Evolutionary conservation across 2,888 invertebrate genomes (phyloP).

Genomic region (Aelia acuminata): DNA sequence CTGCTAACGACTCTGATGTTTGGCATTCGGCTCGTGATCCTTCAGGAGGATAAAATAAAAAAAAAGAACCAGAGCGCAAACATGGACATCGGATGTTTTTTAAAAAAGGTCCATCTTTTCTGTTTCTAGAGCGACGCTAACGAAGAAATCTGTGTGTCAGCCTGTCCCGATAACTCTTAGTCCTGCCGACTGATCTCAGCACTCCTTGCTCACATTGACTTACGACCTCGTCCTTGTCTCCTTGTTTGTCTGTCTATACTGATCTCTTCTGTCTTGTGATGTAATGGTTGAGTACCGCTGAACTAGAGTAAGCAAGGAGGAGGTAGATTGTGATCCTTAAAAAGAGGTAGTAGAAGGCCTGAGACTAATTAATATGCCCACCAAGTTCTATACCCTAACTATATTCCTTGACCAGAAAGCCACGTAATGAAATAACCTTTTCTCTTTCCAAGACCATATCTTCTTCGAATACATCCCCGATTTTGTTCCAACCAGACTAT

Average conservation of each 20-base stretch:
- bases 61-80: neutral
- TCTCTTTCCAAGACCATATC: too few relatives aligned
- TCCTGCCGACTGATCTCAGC: neutral
- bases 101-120: slow-evolving; percentile 2
- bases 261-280: slow-evolving; percentile 2
- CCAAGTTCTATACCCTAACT: neutral
- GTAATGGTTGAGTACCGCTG: neutral
- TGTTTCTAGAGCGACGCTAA: neutral
- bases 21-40: slow-evolving; percentile 31
- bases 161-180: slow-evolving; percentile 1
- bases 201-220: neutral
- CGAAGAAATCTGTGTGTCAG: slow-evolving; percentile 22
- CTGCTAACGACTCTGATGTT: slow-evolving; percentile 23
- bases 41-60: neutral
- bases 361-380: neutral
- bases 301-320: neutral
- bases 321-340: neutral
- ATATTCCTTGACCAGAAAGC: too few relatives aligned
- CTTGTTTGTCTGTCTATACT: slow-evolving; percentile 4
- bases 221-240: neutral
- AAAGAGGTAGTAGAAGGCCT: neutral
- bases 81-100: neutral
- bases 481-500: too few relatives aligned
- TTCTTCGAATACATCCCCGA: too few relatives aligned
- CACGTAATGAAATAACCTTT: too few relatives aligned